These are phyloP conservation scores for Lagria hirta DNA, from an alignment of 2,888 invertebrate species.

Conservation along the genomic window DNA sequence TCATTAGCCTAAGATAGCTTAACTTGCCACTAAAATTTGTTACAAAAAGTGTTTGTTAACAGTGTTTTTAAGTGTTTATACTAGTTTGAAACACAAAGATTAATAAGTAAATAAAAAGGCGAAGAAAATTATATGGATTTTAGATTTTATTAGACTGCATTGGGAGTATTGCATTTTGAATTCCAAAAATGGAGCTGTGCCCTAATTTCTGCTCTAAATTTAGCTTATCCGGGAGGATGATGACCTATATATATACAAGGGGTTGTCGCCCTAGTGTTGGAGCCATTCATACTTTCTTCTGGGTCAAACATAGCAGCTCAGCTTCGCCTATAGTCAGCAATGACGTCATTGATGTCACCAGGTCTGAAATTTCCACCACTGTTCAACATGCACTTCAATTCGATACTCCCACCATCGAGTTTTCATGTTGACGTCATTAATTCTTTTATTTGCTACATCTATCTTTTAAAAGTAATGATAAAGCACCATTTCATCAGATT, in stretches of 20 bases:
- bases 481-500: too few relatives aligned
- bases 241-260: conserved; percentile 42
- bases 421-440: conserved; percentile 26
- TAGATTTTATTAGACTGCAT: too few relatives aligned
- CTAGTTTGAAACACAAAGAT: too few relatives aligned
- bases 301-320: conserved; percentile 25
- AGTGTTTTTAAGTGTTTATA: too few relatives aligned
- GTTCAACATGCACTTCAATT: conserved; percentile 7
- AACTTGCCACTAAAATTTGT: too few relatives aligned
- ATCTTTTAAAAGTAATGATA: too few relatives aligned
- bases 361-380: conserved; percentile 18
- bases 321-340: conserved; percentile 23
- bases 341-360: conserved; percentile 22
- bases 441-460: conserved; percentile 19
- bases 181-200: conserved; percentile 32
- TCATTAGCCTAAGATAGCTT: too few relatives aligned
- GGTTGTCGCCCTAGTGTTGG: conserved; percentile 45
- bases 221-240: conserved; percentile 37
- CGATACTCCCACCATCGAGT: conserved; percentile 12
- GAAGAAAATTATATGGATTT: too few relatives aligned
- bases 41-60: too few relatives aligned
- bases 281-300: conserved; percentile 42
- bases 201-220: conserved; percentile 34
- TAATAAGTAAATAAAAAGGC: too few relatives aligned
- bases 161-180: conserved; percentile 13